Percentiles rank a stretch among this genome's conserved stretches.
Conservation (phyloP, 2,113 vertebrate genomes). For the Corythornis vintsioides region DNA sequence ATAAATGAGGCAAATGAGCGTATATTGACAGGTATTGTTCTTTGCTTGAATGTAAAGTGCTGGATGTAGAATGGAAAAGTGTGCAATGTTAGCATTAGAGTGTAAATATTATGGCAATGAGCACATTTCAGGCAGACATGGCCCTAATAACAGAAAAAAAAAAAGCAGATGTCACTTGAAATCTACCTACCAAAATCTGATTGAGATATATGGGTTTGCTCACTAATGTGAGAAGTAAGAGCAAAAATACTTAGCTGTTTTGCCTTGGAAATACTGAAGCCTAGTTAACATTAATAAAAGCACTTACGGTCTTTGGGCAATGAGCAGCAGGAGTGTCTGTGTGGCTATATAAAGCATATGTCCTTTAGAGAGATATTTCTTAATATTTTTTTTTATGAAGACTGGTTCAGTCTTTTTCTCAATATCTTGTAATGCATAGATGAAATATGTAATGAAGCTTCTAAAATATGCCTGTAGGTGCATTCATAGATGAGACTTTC, state of each 20-base stretch:
- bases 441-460: not conserved
- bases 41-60: slow-evolving; percentile 27
- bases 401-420: slow-evolving; percentile 33
- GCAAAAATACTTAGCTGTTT: not conserved
- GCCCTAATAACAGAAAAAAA: not conserved
- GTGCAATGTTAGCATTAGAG: fast-evolving
- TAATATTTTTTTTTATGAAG: slow-evolving; percentile 43
- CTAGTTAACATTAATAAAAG: not conserved
- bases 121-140: not conserved
- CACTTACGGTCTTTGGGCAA: not conserved
- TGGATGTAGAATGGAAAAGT: not conserved
- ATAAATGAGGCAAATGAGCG: not conserved
- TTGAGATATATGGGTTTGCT: not conserved
- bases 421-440: not conserved
- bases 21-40: slow-evolving; percentile 6
- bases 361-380: slow-evolving; percentile 18
- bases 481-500: not conserved
- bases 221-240: not conserved
- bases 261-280: not conserved
- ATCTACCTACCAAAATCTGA: not conserved
- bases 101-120: not conserved
- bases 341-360: slow-evolving; percentile 12
- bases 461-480: not conserved
- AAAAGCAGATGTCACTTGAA: not conserved
- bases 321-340: not conserved